These are phyloP conservation scores for Drosophila saltans DNA, from an alignment of 1,140 invertebrate species.

Conservation along the genomic window DNA sequence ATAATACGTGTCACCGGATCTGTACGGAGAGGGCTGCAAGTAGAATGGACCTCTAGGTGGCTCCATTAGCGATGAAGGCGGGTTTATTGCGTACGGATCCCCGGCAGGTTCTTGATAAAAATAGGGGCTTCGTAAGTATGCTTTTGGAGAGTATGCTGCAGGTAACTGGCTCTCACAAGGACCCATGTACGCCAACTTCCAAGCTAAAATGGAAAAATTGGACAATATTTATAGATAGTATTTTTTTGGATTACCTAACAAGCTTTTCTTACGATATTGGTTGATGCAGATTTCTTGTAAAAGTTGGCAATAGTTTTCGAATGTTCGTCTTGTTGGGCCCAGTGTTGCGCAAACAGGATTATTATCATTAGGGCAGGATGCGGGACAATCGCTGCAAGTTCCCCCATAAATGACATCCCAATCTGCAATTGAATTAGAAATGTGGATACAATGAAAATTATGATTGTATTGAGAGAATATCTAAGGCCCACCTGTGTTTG, in stretches of 20 bases:
- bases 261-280: background rate
- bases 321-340: constrained; percentile 3
- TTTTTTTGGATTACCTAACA: background rate
- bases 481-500: constrained; percentile 27
- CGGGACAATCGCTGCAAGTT: constrained; percentile 29
- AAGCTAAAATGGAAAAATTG: background rate
- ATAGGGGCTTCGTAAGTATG: background rate
- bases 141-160: background rate
- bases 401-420: constrained; percentile 53
- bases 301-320: constrained; percentile 7
- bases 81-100: background rate
- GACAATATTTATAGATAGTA: background rate
- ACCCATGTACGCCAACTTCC: background rate
- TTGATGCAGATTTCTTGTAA: background rate
- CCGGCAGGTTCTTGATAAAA: background rate
- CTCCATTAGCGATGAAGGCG: background rate
- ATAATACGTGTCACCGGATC: background rate
- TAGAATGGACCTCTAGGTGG: background rate
- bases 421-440: constrained; percentile 15
- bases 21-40: background rate
- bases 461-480: fast-evolving
- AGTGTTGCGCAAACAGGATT: background rate
- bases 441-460: too few relatives aligned
- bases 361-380: background rate
- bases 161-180: constrained; percentile 6